These are phyloP conservation scores for Hirudinaria manillensis DNA, from an alignment of 2,888 invertebrate genomes.

Conservation along the genomic window DNA sequence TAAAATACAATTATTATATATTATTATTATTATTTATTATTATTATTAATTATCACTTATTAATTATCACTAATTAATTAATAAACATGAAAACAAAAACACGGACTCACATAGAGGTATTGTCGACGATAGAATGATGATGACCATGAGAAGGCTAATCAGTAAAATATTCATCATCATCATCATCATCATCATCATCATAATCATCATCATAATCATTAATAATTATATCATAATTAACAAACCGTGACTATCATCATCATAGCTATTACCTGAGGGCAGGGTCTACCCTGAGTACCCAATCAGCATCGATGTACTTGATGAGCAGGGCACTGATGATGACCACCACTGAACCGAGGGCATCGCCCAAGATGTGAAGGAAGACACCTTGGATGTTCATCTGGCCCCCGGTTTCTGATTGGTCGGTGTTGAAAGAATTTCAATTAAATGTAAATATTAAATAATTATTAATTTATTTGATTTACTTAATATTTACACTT, in stretches of 20 bases:
- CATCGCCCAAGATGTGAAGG: constrained; percentile 91
- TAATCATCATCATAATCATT: too few relatives aligned
- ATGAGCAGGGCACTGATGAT: constrained; percentile 73
- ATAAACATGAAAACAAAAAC: neutral
- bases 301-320: constrained; percentile 61
- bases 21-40: neutral
- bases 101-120: constrained; percentile 45
- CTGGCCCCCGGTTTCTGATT: constrained; percentile 59
- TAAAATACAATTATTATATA: neutral
- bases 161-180: neutral
- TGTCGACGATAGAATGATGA: constrained; percentile 53
- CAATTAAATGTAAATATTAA: too few relatives aligned
- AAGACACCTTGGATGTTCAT: constrained; percentile 99
- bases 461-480: too few relatives aligned
- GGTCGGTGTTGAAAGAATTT: too few relatives aligned
- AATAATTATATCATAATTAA: too few relatives aligned
- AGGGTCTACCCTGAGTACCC: constrained; percentile 84
- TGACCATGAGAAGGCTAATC: constrained; percentile 68
- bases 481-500: too few relatives aligned
- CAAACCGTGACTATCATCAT: too few relatives aligned
- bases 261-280: constrained; percentile 61
- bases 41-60: neutral
- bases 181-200: neutral
- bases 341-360: constrained; percentile 86
- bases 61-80: neutral